Evolutionary conservation across 2,113 vertebrate genomes (phyloP).

Genomic region (Lagenorhynchus albirostris): DNA sequence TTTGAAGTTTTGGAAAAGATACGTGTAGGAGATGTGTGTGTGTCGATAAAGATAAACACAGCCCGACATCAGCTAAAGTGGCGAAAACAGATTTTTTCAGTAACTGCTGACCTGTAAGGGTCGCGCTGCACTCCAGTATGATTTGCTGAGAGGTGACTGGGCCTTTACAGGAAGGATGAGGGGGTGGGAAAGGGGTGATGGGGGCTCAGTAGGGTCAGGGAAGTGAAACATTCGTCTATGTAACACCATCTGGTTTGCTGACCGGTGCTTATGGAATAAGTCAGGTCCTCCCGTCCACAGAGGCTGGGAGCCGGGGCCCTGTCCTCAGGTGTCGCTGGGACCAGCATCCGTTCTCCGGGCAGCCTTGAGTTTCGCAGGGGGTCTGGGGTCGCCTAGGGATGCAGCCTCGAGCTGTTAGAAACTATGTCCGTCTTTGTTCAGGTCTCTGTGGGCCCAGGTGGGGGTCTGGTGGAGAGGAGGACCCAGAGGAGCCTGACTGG

Average conservation of each 20-base stretch:
- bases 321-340: not conserved
- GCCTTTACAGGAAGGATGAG: not conserved
- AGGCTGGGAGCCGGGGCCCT: not conserved
- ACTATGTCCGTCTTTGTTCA: not conserved
- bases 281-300: fast-evolving
- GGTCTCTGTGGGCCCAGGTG: not conserved
- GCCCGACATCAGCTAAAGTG: not conserved
- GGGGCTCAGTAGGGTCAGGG: too few relatives aligned
- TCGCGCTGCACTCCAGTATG: not conserved
- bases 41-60: not conserved
- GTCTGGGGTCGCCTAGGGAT: not conserved
- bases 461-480: not conserved
- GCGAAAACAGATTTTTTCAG: not conserved
- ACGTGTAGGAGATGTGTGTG: not conserved
- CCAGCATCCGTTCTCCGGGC: not conserved
- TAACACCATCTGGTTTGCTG: not conserved
- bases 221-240: not conserved
- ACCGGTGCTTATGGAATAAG: not conserved
- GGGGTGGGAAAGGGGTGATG: too few relatives aligned
- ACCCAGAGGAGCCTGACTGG: not conserved
- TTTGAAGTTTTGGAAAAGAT: not conserved
- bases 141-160: not conserved
- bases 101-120: not conserved
- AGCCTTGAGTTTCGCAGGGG: not conserved
- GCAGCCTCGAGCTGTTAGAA: not conserved